Evolutionary conservation across 2,888 invertebrate species (phyloP).

Genomic region (Eudemis profundana): DNA sequence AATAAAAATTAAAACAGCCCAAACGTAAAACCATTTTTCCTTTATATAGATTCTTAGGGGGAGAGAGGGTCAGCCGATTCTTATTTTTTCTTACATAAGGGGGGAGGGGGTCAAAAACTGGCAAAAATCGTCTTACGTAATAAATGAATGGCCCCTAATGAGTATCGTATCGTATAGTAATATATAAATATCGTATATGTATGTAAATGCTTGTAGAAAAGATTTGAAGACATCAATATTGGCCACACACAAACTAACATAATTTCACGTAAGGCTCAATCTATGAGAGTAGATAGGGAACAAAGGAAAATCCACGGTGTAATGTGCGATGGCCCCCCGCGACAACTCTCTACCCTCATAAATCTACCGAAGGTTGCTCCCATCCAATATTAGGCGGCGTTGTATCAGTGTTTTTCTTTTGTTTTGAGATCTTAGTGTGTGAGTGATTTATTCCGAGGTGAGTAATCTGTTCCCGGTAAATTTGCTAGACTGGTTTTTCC

Average conservation of each 20-base stretch:
- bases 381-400: slow-evolving; percentile 60
- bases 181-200: too few species aligned
- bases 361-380: slow-evolving; percentile 63
- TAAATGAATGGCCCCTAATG: too few species aligned
- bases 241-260: background rate
- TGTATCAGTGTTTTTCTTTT: slow-evolving; percentile 58
- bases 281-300: slow-evolving; percentile 1
- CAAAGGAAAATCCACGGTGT: slow-evolving; percentile 46
- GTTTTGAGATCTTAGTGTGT: slow-evolving; percentile 51
- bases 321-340: slow-evolving; percentile 46
- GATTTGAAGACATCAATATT: too few species aligned
- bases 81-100: too few species aligned
- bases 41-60: too few species aligned
- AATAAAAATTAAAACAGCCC: too few species aligned
- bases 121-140: too few species aligned
- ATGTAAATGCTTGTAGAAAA: too few species aligned
- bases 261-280: background rate
- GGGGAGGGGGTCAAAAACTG: too few species aligned
- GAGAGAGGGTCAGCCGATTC: too few species aligned
- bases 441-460: slow-evolving; percentile 52
- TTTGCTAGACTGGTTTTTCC: slow-evolving; percentile 4
- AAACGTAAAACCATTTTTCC: too few species aligned
- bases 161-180: too few species aligned
- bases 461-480: slow-evolving; percentile 32
- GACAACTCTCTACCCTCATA: slow-evolving; percentile 61